phyloP scores from a whole-genome alignment of 1,140 invertebrate species.

The Scaptomyza pallida region DNA sequence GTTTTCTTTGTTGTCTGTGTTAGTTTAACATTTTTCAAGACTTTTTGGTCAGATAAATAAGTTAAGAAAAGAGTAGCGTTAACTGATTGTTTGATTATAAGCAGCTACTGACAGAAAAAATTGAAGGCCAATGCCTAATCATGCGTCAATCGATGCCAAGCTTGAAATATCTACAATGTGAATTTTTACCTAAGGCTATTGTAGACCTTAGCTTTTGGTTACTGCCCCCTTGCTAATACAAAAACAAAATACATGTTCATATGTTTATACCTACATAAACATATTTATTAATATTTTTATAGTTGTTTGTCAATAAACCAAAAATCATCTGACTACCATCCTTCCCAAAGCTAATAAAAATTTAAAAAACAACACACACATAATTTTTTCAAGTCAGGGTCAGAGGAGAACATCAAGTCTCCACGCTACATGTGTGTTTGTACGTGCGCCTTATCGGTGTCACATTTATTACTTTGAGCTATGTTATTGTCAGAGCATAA shows the following conservation, averaged over 20 bases:
- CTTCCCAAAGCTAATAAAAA: neutral
- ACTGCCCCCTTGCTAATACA: neutral
- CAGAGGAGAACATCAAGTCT: conserved; percentile 20
- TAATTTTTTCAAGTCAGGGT: conserved; percentile 12
- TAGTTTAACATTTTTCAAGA: conserved; percentile 29
- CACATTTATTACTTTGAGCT: conserved; percentile 46
- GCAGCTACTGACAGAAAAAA: conserved; percentile 10
- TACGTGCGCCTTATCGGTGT: conserved; percentile 45
- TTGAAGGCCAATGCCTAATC: conserved; percentile 19
- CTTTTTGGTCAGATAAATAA: conserved; percentile 46
- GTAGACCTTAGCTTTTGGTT: conserved; percentile 12
- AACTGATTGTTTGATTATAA: conserved; percentile 26
- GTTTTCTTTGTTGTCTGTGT: conserved; percentile 52
- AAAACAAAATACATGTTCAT: neutral
- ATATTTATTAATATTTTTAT: too few relatives aligned
- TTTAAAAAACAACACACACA: conserved; percentile 10
- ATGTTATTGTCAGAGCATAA: conserved; percentile 40
- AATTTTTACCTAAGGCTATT: conserved; percentile 10
- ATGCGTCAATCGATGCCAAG: conserved; percentile 14
- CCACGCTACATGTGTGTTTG: conserved; percentile 12
- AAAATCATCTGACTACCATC: conserved; percentile 4
- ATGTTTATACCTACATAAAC: too few relatives aligned
- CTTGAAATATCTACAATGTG: neutral
- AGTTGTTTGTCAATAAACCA: neutral
- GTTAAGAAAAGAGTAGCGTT: conserved; percentile 34